phyloP scores from a whole-genome alignment of 2,113 vertebrate species.

The Nothobranchius kuhntae region DNA sequence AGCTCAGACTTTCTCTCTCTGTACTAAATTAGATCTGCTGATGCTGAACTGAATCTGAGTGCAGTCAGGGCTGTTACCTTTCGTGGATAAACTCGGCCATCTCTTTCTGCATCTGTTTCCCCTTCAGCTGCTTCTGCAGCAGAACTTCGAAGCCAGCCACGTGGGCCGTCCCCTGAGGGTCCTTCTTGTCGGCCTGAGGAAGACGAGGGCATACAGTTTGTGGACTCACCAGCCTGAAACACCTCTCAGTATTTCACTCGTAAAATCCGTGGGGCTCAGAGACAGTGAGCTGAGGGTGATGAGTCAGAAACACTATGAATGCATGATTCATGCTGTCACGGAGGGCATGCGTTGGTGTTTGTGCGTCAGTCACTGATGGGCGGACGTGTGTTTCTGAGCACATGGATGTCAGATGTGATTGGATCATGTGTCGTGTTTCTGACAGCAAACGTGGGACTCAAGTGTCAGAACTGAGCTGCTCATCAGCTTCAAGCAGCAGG shows the following conservation, averaged over 20 bases:
- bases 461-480: constrained; percentile 11
- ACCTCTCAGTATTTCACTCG: constrained; percentile 13
- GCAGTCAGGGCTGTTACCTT: constrained; percentile 79
- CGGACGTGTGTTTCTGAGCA: constrained; percentile 10
- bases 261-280: constrained; percentile 15
- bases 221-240: not conserved
- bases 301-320: constrained; percentile 24
- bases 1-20: not conserved
- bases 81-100: constrained; percentile 97
- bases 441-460: constrained; percentile 9
- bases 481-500: constrained; percentile 23
- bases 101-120: constrained; percentile 98
- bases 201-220: constrained; percentile 19
- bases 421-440: not conserved
- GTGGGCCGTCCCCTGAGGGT: constrained; percentile 88
- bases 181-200: constrained; percentile 91
- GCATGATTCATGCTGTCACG: constrained; percentile 46
- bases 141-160: constrained; percentile 93
- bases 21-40: constrained; percentile 1
- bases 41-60: not conserved
- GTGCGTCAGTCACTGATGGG: constrained; percentile 31
- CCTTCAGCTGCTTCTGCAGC: constrained; percentile 95
- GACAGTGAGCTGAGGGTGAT: constrained; percentile 15
- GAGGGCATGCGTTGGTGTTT: constrained; percentile 37
- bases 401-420: not conserved